Evolutionary conservation across 2,888 invertebrate species (phyloP).

Genomic region (Diadegma fenestrale): DNA sequence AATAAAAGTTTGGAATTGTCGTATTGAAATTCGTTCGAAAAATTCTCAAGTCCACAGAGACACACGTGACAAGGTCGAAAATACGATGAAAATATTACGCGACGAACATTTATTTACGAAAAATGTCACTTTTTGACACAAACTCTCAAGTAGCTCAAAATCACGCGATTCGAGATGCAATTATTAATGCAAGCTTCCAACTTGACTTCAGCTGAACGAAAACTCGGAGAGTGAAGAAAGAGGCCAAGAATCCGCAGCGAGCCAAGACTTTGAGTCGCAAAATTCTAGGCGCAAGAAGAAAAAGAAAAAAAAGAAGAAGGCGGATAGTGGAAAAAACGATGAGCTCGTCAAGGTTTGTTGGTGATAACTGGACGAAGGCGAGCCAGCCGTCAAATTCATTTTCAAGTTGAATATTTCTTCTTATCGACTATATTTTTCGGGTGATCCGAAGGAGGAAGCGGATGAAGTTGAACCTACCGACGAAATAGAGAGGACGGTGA

Average conservation of each 20-base stretch:
- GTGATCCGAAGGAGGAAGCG: slow-evolving; percentile 70
- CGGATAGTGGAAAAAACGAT: slow-evolving; percentile 77
- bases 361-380: neutral
- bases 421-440: neutral
- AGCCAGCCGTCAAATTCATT: neutral
- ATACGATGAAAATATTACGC: too few species aligned
- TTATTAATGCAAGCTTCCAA: neutral
- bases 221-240: slow-evolving; percentile 90
- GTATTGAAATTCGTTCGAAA: too few species aligned
- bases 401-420: neutral
- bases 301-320: slow-evolving; percentile 88
- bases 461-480: slow-evolving; percentile 85
- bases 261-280: slow-evolving; percentile 87
- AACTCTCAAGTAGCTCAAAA: neutral
- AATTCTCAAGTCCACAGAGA: too few species aligned
- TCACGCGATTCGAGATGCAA: neutral
- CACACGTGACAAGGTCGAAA: too few species aligned
- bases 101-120: too few species aligned
- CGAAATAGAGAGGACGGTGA: slow-evolving; percentile 89
- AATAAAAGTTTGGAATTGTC: too few species aligned
- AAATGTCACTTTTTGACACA: too few species aligned
- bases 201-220: slow-evolving; percentile 87
- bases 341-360: slow-evolving; percentile 28
- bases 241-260: slow-evolving; percentile 84
- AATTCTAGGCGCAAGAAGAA: slow-evolving; percentile 87